Percentiles rank a stretch among this genome's conserved stretches.
phyloP scores from a whole-genome alignment of 2,888 invertebrate species.

The Diaprepes abbreviatus region DNA sequence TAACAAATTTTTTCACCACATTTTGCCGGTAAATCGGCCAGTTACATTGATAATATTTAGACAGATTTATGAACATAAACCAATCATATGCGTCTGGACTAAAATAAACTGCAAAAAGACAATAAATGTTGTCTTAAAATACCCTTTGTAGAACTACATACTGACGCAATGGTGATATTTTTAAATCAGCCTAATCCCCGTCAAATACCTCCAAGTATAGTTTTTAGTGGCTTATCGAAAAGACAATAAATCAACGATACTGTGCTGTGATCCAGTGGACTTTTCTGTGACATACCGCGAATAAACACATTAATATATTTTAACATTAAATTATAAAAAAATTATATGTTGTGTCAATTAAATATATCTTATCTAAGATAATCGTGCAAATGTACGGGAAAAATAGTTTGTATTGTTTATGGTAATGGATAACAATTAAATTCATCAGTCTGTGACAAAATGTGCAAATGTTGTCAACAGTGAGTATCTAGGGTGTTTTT shows the following conservation, averaged over 20 bases:
- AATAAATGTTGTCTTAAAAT: slow-evolving; percentile 29
- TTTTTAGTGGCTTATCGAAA: slow-evolving; percentile 18
- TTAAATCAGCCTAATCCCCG: slow-evolving; percentile 30
- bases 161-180: slow-evolving; percentile 37
- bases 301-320: background rate
- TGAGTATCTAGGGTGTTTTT: slow-evolving; percentile 63
- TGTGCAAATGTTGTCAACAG: slow-evolving; percentile 74
- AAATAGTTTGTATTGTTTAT: slow-evolving; percentile 23
- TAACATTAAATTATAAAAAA: background rate
- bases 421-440: slow-evolving; percentile 32
- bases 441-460: slow-evolving; percentile 50
- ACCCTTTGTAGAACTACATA: slow-evolving; percentile 30
- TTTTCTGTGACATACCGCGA: slow-evolving; percentile 1
- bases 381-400: slow-evolving; percentile 4
- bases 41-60: too few relatives aligned
- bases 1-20: too few relatives aligned
- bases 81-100: background rate
- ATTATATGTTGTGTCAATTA: slow-evolving; percentile 21
- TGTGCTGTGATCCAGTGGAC: background rate
- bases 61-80: too few relatives aligned
- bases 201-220: slow-evolving; percentile 14
- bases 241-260: slow-evolving; percentile 16
- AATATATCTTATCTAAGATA: slow-evolving; percentile 38
- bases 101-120: slow-evolving; percentile 5
- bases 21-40: too few relatives aligned